phyloP scores from a whole-genome alignment of 2,797 vertebrate species.

The Rhabdomys pumilio region DNA sequence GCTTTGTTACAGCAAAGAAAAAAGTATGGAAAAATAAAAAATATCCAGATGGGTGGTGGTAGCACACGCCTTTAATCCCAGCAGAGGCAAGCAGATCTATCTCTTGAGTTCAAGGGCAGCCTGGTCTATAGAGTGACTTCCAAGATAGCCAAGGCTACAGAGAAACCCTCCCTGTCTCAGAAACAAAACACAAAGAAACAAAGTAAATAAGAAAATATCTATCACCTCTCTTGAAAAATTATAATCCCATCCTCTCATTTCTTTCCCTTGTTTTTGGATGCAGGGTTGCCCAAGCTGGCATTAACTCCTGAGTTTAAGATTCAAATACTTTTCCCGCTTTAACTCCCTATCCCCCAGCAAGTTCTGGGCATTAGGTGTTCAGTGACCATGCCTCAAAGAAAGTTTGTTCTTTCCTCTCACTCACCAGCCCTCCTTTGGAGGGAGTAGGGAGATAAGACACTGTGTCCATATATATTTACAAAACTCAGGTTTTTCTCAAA shows the following conservation, averaged over 20 bases:
- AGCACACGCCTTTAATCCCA: not conserved
- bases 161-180: not conserved
- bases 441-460: not conserved
- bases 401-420: not conserved
- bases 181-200: not conserved
- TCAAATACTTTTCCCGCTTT: not conserved
- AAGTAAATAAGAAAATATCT: not conserved
- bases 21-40: not conserved
- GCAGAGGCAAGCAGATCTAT: not conserved
- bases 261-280: not conserved
- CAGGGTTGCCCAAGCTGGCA: not conserved
- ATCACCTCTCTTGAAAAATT: not conserved
- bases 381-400: not conserved
- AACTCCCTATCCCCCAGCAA: not conserved
- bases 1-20: slow-evolving; percentile 32
- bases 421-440: not conserved
- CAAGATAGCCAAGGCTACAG: not conserved
- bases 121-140: not conserved
- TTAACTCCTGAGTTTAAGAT: not conserved
- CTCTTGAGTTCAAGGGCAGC: not conserved
- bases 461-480: not conserved
- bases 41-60: not conserved
- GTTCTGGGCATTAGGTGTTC: not conserved
- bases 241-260: not conserved
- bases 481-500: not conserved